These are phyloP conservation scores for Pseudeuparius sepicola DNA, from an alignment of 2,888 invertebrate genomes.

Conservation along the genomic window DNA sequence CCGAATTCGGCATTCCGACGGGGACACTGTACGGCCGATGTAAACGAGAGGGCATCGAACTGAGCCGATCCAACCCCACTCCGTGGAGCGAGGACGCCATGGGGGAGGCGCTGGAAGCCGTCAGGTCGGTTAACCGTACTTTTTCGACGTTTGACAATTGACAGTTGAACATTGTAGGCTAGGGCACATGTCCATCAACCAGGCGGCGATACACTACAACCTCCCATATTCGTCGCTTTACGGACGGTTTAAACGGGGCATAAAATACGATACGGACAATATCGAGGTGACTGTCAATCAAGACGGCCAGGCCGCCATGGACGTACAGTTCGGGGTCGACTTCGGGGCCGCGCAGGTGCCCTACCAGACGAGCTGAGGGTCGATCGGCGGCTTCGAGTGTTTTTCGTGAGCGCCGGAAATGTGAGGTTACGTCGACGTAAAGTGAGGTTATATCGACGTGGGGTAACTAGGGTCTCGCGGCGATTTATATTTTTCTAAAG, in stretches of 20 bases:
- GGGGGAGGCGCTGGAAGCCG: conserved; percentile 83
- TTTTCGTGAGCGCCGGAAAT: no score
- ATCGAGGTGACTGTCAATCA: conserved; percentile 33
- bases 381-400: no score
- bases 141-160: conserved; percentile 1
- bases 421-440: no score
- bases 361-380: no score
- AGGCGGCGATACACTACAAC: conserved; percentile 86
- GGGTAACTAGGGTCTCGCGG: no score
- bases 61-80: conserved; percentile 81
- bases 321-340: no score
- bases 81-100: conserved; percentile 92
- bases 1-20: conserved; percentile 80
- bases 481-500: no score
- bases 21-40: conserved; percentile 83
- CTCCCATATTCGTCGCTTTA: conserved; percentile 83
- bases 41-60: conserved; percentile 80
- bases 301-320: conserved; percentile 36
- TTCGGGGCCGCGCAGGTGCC: no score
- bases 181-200: conserved; percentile 89
- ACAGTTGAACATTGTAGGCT: conserved; percentile 46
- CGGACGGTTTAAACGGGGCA: conserved; percentile 76
- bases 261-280: conserved; percentile 57
- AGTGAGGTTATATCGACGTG: no score
- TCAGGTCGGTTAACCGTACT: conserved; percentile 49